phyloP scores from a whole-genome alignment of 2,888 invertebrate species.

The Dryococelus australis region DNA sequence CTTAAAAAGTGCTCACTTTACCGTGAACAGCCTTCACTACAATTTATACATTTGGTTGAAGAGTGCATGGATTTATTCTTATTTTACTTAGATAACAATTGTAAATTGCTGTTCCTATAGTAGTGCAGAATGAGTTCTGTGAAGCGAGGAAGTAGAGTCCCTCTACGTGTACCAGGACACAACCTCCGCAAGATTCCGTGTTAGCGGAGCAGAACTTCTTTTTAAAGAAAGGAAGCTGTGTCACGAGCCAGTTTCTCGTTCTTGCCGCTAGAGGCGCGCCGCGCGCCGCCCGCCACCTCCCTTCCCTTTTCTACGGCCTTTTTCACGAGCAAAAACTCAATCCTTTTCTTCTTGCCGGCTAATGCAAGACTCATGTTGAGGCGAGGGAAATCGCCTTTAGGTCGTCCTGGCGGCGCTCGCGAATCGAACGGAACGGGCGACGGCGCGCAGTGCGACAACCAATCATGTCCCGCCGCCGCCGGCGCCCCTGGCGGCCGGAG shows the following conservation, averaged over 20 bases:
- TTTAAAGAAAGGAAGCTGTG: not conserved
- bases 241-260: not conserved
- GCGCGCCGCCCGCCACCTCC: not conserved
- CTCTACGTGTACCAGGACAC: no score
- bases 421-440: constrained; percentile 1
- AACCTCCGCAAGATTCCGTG: no score
- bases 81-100: no score
- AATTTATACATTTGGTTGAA: no score
- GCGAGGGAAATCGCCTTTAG: constrained; percentile 46
- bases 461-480: not conserved
- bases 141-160: no score
- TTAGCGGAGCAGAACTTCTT: not conserved
- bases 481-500: not conserved
- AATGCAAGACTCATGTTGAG: constrained; percentile 45
- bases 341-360: constrained; percentile 42
- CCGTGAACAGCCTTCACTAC: no score
- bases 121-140: no score
- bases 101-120: no score
- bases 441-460: not conserved
- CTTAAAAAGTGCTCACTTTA: no score
- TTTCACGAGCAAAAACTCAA: constrained; percentile 28
- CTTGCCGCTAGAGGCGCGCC: not conserved
- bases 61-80: no score
- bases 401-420: constrained; percentile 23
- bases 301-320: not conserved